A percentile compares a stretch with the other conserved stretches of the same genome.
These are phyloP conservation scores for Daboia siamensis DNA, from an alignment of 2,113 vertebrate genomes.

Conservation along the genomic window DNA sequence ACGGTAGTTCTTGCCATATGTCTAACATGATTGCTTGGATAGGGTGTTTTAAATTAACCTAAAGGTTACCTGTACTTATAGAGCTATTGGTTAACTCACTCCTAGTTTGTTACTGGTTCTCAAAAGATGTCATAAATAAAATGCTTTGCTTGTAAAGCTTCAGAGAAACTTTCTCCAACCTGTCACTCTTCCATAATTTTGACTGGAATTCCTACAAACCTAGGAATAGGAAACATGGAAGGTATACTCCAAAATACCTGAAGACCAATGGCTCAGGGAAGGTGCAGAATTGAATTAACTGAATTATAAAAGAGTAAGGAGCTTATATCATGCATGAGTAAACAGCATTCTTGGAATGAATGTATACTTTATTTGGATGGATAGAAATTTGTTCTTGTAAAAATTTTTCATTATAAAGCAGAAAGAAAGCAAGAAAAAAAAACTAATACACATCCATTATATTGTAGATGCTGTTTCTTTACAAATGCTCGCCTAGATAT, in stretches of 20 bases:
- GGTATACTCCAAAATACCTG: not conserved
- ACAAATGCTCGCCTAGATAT: not conserved
- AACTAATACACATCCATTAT: not conserved
- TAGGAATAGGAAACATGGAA: not conserved
- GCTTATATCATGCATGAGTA: not conserved
- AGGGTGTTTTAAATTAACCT: not conserved
- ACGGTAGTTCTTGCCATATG: not conserved
- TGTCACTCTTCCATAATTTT: not conserved
- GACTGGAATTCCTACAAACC: not conserved
- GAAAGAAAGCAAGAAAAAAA: not conserved
- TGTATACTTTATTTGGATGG: not conserved
- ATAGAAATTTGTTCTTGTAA: not conserved
- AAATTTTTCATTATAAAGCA: not conserved
- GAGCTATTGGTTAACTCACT: not conserved
- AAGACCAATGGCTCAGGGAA: not conserved
- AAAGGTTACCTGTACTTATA: not conserved
- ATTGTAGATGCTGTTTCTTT: not conserved
- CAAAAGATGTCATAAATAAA: not conserved
- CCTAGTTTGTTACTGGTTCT: not conserved
- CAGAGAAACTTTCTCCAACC: not conserved
- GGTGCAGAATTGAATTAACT: not conserved
- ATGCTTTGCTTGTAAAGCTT: not conserved
- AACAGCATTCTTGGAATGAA: not conserved
- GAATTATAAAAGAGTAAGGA: not conserved
- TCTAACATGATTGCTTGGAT: not conserved